phyloP scores from a whole-genome alignment of 2,888 invertebrate species.

The Stictocephala bisonia region DNA sequence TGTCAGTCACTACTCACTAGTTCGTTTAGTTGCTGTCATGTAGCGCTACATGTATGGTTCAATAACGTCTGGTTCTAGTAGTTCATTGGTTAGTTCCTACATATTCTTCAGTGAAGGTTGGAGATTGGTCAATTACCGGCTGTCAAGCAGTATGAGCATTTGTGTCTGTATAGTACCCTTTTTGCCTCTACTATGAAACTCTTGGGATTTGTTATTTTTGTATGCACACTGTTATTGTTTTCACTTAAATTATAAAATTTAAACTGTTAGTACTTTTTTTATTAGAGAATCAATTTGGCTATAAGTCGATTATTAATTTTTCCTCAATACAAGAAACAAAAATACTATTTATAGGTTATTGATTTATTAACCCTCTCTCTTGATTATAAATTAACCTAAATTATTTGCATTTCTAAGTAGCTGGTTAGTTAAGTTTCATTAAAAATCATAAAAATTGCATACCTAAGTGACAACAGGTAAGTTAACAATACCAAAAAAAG shows the following conservation, averaged over 20 bases:
- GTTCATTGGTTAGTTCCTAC: conserved; percentile 37
- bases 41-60: conserved; percentile 18
- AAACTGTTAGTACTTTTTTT: too few species aligned
- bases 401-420: not conserved
- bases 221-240: not conserved
- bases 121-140: conserved; percentile 42
- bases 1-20: too few species aligned
- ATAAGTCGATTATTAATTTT: too few species aligned
- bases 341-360: not conserved
- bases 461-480: not conserved
- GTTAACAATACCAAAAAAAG: too few species aligned
- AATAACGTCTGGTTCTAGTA: conserved; percentile 34
- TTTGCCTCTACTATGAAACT: conserved; percentile 10
- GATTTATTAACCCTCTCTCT: not conserved
- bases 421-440: not conserved
- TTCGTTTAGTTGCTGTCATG: conserved; percentile 5
- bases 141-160: conserved; percentile 43
- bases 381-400: not conserved
- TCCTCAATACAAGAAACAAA: not conserved
- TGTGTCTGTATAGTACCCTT: conserved; percentile 23
- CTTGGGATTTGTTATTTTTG: not conserved
- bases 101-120: conserved; percentile 30
- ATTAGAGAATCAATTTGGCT: too few species aligned
- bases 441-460: not conserved
- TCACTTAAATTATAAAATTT: too few species aligned